phyloP scores from a whole-genome alignment of 2,888 invertebrate genomes.

The Helicoverpa assulta region DNA sequence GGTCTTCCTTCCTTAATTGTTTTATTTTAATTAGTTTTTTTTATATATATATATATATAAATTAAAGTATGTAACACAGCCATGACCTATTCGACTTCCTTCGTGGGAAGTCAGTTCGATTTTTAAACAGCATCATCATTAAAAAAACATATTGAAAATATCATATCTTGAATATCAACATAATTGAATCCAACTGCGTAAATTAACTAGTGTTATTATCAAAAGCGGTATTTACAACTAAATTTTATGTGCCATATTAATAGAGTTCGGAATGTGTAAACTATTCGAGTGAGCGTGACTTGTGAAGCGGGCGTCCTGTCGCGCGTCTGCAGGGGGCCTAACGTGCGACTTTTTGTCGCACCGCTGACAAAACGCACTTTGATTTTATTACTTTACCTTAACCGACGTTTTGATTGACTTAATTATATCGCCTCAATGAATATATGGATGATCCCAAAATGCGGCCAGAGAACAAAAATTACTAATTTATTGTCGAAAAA shows the following conservation, averaged over 20 bases:
- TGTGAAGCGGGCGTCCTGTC: slow-evolving; percentile 65
- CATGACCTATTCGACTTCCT: neutral
- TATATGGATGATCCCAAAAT: slow-evolving; percentile 49
- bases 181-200: slow-evolving; percentile 59
- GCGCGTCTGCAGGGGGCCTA: slow-evolving; percentile 71
- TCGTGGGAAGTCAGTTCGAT: slow-evolving; percentile 19
- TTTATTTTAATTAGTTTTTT: neutral
- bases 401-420: slow-evolving; percentile 54
- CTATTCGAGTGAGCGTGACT: slow-evolving; percentile 54
- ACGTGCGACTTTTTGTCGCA: slow-evolving; percentile 80
- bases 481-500: slow-evolving; percentile 30
- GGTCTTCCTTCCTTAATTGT: neutral
- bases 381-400: slow-evolving; percentile 65
- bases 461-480: slow-evolving; percentile 17
- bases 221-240: slow-evolving; percentile 53
- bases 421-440: slow-evolving; percentile 48
- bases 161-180: slow-evolving; percentile 28
- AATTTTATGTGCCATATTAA: slow-evolving; percentile 65
- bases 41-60: too few relatives aligned
- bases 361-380: slow-evolving; percentile 52
- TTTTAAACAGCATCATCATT: slow-evolving; percentile 14
- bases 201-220: slow-evolving; percentile 54
- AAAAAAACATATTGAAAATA: slow-evolving; percentile 33
- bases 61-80: neutral
- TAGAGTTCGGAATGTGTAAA: slow-evolving; percentile 67